Base-by-base conservation (phyloP, 2,113 vertebrate genomes). In the Rostratula benghalensis region DNA sequence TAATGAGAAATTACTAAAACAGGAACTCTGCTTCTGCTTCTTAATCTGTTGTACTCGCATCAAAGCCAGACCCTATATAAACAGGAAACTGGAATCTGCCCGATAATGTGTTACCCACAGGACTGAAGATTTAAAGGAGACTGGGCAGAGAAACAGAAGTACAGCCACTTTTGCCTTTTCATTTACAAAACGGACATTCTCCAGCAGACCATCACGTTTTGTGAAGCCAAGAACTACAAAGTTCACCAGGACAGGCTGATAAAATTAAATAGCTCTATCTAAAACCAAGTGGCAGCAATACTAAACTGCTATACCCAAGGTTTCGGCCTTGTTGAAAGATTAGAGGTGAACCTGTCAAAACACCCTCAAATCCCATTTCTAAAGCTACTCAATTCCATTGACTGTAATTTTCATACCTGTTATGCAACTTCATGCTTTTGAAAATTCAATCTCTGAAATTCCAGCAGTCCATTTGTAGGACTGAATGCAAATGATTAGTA, bases 51-150 rank as follows among this genome's bases (percentile, higher is more conserved):
- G 83, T 28, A 83, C 91, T 97, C 57, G 10, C 95, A 97, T 97
- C 96, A 97, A 96, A 95, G 97, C 91, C 85, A 87, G 77, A 77
- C 48, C 60, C 61, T 95, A 37, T 86, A 92, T 95, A 97, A 98
- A 98, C 96, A 98, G 97, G 97, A 98, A 98, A 94, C 91, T 91
- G 74, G 84, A 86, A 91, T 94, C 74, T 19, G 75, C 71, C 94
- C 17, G 90, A 90, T 97, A 96, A 96, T 89, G 76, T 70, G 53
- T 90, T 87, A 97, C 90, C 77, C 95, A 81, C 93, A 93, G 95
- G 82, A 70, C 25, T 57, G 80, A 77, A 76, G 56, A 83, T 86
- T 96, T 91, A 96, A 96, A 95, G 83, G 82, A 91, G 96, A 76
- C 50, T 51, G 89, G 57, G 80, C 94, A 93, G 31, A 88, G 78